These are phyloP conservation scores for Eunapius fragilis DNA, from an alignment of 37 sponge, comb jelly and placozoan genomes.

Conservation along the genomic window DNA sequence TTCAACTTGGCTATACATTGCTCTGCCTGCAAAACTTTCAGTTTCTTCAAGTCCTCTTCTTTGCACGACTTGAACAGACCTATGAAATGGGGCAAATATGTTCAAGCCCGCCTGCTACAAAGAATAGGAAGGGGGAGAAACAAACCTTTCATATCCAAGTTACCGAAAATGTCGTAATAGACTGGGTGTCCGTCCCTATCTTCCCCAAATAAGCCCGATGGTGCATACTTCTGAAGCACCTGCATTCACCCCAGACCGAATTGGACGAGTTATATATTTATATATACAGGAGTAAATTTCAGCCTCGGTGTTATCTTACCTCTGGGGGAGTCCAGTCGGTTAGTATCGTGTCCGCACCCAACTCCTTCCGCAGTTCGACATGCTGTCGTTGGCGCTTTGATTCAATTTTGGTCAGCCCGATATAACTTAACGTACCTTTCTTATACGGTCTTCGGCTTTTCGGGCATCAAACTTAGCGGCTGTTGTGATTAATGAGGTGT, in stretches of 20 bases:
- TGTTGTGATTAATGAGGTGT: not conserved
- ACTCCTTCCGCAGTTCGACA: conserved; percentile 50
- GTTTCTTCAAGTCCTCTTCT: conserved; percentile 1
- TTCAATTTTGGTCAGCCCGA: not conserved
- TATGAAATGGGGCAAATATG: not conserved
- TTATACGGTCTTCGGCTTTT: conserved; percentile 65
- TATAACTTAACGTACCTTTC: conserved; percentile 48
- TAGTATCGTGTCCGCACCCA: conserved; percentile 65
- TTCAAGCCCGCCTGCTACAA: too few species aligned
- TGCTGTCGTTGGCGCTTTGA: conserved; percentile 26
- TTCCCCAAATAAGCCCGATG: conserved; percentile 64
- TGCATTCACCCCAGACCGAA: not conserved
- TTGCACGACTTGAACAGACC: conserved; percentile 18
- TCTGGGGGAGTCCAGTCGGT: conserved; percentile 65
- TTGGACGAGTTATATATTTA: not conserved
- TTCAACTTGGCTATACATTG: not conserved
- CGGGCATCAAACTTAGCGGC: conserved; percentile 58
- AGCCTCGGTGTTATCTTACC: too few species aligned
- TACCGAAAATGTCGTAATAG: conserved; percentile 55
- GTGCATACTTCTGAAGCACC: conserved; percentile 54
- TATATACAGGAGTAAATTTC: too few species aligned
- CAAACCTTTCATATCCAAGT: conserved; percentile 64
- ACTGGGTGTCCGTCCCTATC: conserved; percentile 79
- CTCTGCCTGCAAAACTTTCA: conserved; percentile 16
- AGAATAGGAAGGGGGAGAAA: too few species aligned